phyloP scores from a whole-genome alignment of 2,113 vertebrate genomes.

The Ceyx margarethae region DNA sequence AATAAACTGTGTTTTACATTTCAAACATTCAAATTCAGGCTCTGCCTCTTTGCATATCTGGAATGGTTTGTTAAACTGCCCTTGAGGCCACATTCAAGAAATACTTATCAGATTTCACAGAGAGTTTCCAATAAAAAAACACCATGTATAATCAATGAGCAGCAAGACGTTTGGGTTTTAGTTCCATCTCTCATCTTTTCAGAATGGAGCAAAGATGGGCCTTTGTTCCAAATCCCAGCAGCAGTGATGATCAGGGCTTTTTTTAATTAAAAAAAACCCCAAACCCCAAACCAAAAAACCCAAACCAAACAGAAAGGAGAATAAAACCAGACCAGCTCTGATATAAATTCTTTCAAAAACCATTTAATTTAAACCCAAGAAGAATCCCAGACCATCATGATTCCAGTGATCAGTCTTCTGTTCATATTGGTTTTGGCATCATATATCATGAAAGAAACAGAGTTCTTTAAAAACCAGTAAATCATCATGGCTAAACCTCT shows the following conservation, averaged over 20 bases:
- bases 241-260: neutral
- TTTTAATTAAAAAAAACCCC: neutral
- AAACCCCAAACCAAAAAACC: too few species aligned
- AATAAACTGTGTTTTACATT: neutral
- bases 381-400: neutral
- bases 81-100: neutral
- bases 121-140: neutral
- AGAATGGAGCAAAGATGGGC: neutral
- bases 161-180: neutral
- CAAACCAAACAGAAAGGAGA: neutral
- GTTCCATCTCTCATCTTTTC: neutral
- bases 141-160: neutral
- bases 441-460: neutral
- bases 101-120: neutral
- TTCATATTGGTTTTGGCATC: neutral
- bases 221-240: neutral
- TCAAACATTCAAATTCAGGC: neutral
- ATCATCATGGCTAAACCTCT: neutral
- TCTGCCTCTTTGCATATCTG: neutral
- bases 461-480: neutral
- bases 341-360: neutral
- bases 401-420: neutral
- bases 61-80: neutral
- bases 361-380: neutral
- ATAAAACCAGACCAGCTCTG: neutral